Evolutionary conservation across 2,888 invertebrate species (phyloP), one percentile per base, ranked within the genome.

Genomic region (Megamerina dolium): DNA sequence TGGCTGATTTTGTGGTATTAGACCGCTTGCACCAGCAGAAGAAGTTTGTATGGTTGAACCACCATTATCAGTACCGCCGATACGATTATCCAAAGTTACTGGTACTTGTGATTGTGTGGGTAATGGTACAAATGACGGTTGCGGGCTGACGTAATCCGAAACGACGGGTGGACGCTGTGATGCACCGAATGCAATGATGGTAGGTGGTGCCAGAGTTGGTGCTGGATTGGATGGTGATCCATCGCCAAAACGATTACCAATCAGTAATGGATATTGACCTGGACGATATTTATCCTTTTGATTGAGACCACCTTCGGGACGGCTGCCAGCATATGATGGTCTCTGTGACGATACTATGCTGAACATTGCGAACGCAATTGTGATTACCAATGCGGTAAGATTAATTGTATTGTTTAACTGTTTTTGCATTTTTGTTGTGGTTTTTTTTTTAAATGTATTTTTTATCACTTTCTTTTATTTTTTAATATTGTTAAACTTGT

Each of bases 321-420:
- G 66, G 2, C 67, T 57, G 8, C 80, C 79, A 4, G 83, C 83
- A 59, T 81, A 85, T 36, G 77, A 77, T 1, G 83, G 80, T 18
- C 85, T 74, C 63, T 85, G 84, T 8, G 58, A 60, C 41, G 21
- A 33, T 19, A 41, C 26, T 21, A 42, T 13, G 16, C 51, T 30
- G 6, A 43, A 17, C 12, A 43, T 43, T 27, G 35, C 14, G 26
- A 45, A 41, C 31, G 41, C 3, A 18, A 27, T 18, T 20, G 45
- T 31, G 29, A 45, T 8, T 13, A 39, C 21, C n/a, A 45, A 18
- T 20, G 27, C 20, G 9, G 38, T 9, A 41, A n/a, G 5, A 13
- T 23, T 17, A 6, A 19, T 26, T 46, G 42, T 47, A 9, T 26
- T 19, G 4, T 20, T 35, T 21, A 9, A 20, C 8, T 20, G 19